Conservation (phyloP, 2,888 invertebrate species). For the Drosophila multiciliata region DNA sequence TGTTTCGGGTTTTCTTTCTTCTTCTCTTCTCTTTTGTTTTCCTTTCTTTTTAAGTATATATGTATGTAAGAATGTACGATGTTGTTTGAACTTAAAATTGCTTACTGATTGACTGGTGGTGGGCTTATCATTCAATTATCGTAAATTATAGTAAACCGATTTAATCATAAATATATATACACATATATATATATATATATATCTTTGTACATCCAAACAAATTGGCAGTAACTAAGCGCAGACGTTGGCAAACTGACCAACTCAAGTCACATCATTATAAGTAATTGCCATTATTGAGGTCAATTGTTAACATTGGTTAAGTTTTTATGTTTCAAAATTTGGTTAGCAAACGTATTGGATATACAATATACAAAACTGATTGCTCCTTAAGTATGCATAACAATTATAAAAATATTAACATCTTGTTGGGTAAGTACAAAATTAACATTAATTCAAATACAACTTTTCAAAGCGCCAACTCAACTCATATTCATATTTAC, state of each 20-base stretch:
- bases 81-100: slow-evolving; percentile 61
- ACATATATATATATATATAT: background rate
- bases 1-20: background rate
- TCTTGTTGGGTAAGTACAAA: slow-evolving; percentile 42
- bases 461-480: slow-evolving; percentile 61
- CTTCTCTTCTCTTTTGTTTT: slow-evolving; percentile 5
- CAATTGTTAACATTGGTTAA: slow-evolving; percentile 5
- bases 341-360: background rate
- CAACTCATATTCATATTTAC: slow-evolving; percentile 18
- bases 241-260: slow-evolving; percentile 16
- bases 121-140: slow-evolving; percentile 50
- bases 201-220: slow-evolving; percentile 15
- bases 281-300: slow-evolving; percentile 28
- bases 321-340: slow-evolving; percentile 5
- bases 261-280: slow-evolving; percentile 22
- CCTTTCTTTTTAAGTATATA: slow-evolving; percentile 32
- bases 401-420: slow-evolving; percentile 27
- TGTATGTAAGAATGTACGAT: slow-evolving; percentile 53
- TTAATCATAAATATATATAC: slow-evolving; percentile 11
- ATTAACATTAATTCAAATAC: slow-evolving; percentile 33
- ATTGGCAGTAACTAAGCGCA: slow-evolving; percentile 9
- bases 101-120: slow-evolving; percentile 53
- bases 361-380: background rate
- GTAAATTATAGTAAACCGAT: slow-evolving; percentile 32
- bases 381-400: slow-evolving; percentile 31